Evolutionary conservation across 2,113 vertebrate genomes (phyloP).

Genomic region (Prunella himalayana): DNA sequence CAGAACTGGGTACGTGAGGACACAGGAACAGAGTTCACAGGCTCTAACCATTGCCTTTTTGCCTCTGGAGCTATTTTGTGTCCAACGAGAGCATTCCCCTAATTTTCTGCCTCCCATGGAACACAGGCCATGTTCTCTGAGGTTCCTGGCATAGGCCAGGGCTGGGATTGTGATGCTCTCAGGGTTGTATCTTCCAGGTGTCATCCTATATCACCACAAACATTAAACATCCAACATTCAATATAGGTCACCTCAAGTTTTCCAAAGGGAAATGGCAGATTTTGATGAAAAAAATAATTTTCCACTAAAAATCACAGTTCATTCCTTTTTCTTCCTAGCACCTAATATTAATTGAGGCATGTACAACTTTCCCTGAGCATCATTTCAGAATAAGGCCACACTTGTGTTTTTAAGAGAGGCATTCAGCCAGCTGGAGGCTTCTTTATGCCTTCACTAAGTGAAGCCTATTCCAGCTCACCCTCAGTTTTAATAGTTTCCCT

Average conservation of each 20-base stretch:
- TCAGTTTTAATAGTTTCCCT: background rate
- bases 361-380: background rate
- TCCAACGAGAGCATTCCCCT: background rate
- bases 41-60: background rate
- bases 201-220: background rate
- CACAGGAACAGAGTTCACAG: background rate
- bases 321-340: background rate
- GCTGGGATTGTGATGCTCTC: background rate
- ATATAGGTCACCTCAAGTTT: background rate
- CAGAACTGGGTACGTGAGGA: background rate
- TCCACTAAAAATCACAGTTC: background rate
- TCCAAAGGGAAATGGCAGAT: background rate
- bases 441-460: background rate
- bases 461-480: background rate
- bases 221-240: background rate
- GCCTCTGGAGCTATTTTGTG: background rate
- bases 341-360: background rate
- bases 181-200: background rate
- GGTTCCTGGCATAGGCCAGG: background rate
- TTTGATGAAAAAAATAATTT: background rate
- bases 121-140: background rate
- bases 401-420: conserved; percentile 14
- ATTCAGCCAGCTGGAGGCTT: conserved; percentile 19
- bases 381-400: background rate
- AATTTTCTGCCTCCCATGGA: background rate